Evolutionary conservation across 30 jellyfish, hydroid and myxozoan genomes (phyloP).

Genomic region (Aurelia aurita): DNA sequence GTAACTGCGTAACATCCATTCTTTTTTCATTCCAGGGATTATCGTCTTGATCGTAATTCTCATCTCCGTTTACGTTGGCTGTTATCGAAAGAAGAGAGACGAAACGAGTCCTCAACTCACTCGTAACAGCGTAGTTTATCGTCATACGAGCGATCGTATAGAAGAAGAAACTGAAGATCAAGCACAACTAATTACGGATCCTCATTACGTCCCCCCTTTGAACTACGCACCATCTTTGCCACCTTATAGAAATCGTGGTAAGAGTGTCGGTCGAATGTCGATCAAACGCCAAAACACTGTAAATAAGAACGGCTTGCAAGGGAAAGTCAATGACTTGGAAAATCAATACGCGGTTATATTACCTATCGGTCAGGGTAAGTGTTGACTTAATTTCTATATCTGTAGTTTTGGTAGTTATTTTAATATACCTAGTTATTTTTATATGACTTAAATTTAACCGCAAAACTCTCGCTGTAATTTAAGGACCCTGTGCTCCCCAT

Average conservation of each 20-base stretch:
- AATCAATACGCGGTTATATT: conserved; percentile 36
- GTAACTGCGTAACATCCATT: too few species aligned
- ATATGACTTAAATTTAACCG: too few species aligned
- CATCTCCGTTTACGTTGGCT: neutral
- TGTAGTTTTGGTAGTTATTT: neutral
- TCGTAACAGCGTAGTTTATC: conserved; percentile 7
- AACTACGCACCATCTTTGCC: neutral
- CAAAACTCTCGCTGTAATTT: too few species aligned
- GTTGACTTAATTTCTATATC: neutral
- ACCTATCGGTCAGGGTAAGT: conserved; percentile 63
- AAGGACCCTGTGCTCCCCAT: too few species aligned
- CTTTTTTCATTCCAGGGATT: neutral
- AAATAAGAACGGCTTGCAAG: neutral
- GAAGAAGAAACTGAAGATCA: neutral
- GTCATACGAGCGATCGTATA: neutral
- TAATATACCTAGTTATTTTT: too few species aligned
- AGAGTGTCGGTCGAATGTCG: conserved; percentile 25
- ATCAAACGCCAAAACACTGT: conserved; percentile 17
- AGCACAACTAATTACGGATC: neutral
- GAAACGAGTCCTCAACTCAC: conserved; percentile 13
- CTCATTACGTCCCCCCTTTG: neutral
- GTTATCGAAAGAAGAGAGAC: neutral
- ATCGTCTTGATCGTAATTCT: conserved; percentile 11
- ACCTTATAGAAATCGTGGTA: neutral
- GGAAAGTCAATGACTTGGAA: neutral